Evolutionary conservation across 2,113 vertebrate genomes (phyloP).

Genomic region (Erpornis zantholeuca): DNA sequence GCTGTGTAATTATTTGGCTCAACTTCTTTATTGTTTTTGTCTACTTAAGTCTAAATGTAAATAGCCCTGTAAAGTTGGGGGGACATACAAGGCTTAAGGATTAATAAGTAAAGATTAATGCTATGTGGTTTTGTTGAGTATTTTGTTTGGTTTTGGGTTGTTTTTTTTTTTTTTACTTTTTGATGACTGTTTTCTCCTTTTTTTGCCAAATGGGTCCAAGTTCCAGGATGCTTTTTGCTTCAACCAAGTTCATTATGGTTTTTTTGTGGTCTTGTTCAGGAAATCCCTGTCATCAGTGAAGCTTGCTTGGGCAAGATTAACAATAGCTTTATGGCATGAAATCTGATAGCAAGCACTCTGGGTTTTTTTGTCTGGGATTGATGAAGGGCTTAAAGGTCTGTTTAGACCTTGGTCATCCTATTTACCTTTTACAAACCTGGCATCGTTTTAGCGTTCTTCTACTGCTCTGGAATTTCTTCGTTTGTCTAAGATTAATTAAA

Average conservation of each 20-base stretch:
- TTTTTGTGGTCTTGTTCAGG: neutral
- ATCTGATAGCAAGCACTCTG: neutral
- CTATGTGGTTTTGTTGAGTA: accelerated
- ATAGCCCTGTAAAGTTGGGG: neutral
- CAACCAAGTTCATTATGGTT: neutral
- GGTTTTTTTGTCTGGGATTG: neutral
- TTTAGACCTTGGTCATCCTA: neutral
- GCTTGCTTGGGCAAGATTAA: neutral
- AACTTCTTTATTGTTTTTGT: neutral
- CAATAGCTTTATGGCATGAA: neutral
- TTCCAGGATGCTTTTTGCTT: neutral
- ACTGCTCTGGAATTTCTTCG: neutral
- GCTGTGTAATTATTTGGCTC: neutral
- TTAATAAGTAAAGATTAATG: neutral
- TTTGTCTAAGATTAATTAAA: constrained; percentile 1
- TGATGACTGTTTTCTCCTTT: neutral
- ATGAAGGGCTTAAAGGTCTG: neutral
- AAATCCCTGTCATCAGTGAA: neutral
- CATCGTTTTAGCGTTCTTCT: neutral
- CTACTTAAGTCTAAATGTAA: neutral
- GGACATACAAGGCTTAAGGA: neutral
- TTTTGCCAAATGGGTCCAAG: neutral
- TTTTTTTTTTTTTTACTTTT: neutral
- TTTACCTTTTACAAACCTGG: neutral
- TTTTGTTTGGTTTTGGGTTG: neutral